These are phyloP conservation scores for Pao palembangensis DNA, from an alignment of 2,113 vertebrate genomes.

Conservation along the genomic window DNA sequence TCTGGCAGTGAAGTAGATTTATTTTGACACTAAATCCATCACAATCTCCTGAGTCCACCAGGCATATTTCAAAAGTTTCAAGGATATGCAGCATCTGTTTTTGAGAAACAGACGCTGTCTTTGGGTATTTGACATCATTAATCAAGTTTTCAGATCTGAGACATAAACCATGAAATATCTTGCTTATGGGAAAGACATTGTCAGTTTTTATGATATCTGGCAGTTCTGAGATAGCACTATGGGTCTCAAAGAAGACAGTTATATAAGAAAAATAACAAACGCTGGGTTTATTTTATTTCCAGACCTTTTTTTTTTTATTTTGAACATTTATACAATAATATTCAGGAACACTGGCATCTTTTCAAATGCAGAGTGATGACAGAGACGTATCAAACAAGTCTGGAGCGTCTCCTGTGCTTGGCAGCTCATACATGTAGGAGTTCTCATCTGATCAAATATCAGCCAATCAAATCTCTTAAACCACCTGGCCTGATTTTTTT, in stretches of 20 bases:
- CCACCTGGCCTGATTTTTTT: conserved; percentile 49
- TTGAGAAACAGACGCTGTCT: conserved; percentile 23
- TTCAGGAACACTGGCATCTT: conserved; percentile 22
- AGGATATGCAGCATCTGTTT: conserved; percentile 48
- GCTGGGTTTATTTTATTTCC: conserved; percentile 26
- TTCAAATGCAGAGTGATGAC: conserved; percentile 39
- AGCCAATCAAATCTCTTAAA: conserved; percentile 56
- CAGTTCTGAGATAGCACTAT: conserved; percentile 21
- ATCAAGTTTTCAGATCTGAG: conserved; percentile 25
- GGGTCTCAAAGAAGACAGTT: conserved; percentile 29
- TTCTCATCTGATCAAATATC: conserved; percentile 44
- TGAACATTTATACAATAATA: conserved; percentile 19
- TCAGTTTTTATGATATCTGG: conserved; percentile 23
- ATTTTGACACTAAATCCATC: conserved; percentile 48
- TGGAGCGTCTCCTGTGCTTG: conserved; percentile 39
- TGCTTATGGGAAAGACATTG: conserved; percentile 28
- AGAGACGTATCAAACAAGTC: conserved; percentile 33
- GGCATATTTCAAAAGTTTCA: conserved; percentile 18
- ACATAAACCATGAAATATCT: conserved; percentile 27
- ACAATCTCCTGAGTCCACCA: conserved; percentile 35
- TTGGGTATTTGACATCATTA: conserved; percentile 18
- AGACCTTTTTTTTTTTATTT: conserved; percentile 31
- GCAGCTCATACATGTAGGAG: conserved; percentile 59
- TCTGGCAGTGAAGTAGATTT: conserved; percentile 37
- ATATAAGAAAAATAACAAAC: conserved; percentile 8